Percentiles rank a stretch among this genome's conserved stretches.
Evolutionary conservation across 2,797 vertebrate genomes (phyloP).

Genomic region (Hemitrygon akajei): DNA sequence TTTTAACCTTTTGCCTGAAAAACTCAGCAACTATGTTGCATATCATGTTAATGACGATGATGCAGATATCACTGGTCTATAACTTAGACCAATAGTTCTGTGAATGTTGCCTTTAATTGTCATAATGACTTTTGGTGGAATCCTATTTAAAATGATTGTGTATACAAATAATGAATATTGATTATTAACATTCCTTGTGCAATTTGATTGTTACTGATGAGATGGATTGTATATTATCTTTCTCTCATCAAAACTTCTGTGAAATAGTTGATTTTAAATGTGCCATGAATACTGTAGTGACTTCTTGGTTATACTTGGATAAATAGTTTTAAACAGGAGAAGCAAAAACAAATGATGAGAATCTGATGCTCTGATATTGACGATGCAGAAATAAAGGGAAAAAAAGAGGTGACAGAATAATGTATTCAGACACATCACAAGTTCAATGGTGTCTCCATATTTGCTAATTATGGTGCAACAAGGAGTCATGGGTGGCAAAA

Average conservation of each 20-base stretch:
- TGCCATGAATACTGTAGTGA: conserved; percentile 66
- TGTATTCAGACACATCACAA: neutral
- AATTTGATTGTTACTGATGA: conserved; percentile 78
- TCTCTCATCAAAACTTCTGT: conserved; percentile 71
- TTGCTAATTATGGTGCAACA: conserved; percentile 5
- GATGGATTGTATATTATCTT: conserved; percentile 82
- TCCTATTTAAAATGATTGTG: conserved; percentile 67
- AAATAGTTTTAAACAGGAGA: neutral
- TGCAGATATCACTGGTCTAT: conserved; percentile 56
- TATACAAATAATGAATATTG: conserved; percentile 57
- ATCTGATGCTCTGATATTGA: neutral
- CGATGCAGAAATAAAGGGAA: neutral
- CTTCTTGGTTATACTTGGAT: conserved; percentile 32
- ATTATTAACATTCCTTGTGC: conserved; percentile 85
- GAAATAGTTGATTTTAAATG: conserved; percentile 76
- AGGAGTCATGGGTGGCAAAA: conserved; percentile 9
- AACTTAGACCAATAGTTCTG: conserved; percentile 64
- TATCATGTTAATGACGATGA: conserved; percentile 53
- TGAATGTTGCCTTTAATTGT: conserved; percentile 72
- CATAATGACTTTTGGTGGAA: conserved; percentile 71
- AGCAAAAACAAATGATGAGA: neutral
- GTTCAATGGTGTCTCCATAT: conserved; percentile 15
- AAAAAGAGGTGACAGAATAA: neutral
- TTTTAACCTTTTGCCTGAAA: conserved; percentile 45
- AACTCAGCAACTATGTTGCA: conserved; percentile 68